Percentiles rank a stretch among this genome's conserved stretches.
These are phyloP conservation scores for Carlito syrichta DNA, from an alignment of 2,113 vertebrate genomes.

Conservation along the genomic window DNA sequence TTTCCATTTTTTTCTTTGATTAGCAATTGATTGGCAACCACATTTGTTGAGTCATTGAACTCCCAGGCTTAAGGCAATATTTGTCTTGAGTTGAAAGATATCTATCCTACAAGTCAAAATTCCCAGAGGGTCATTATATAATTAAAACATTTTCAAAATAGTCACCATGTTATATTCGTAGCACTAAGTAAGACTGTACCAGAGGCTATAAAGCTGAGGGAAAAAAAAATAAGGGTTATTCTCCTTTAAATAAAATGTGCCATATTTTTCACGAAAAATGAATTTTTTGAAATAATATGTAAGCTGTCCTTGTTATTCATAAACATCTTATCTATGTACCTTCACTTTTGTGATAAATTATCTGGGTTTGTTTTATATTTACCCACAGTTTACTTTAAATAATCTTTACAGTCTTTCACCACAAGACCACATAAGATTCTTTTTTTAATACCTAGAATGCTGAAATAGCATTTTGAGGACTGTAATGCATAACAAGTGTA, in stretches of 20 bases:
- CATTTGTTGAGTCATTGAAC: background rate
- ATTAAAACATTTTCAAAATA: conserved; percentile 63
- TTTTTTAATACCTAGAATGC: conserved; percentile 87
- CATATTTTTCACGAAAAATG: conserved; percentile 74
- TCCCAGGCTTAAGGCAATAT: background rate
- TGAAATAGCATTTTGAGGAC: conserved; percentile 86
- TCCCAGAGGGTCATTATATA: conserved; percentile 4
- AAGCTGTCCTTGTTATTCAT: conserved; percentile 84
- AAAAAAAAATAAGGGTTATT: conserved; percentile 59
- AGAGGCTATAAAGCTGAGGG: conserved; percentile 30
- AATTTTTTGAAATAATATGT: conserved; percentile 80
- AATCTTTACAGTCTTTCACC: conserved; percentile 86
- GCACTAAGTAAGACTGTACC: conserved; percentile 4
- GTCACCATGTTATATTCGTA: conserved; percentile 47
- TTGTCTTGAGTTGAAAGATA: background rate
- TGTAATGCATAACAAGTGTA: conserved; percentile 87
- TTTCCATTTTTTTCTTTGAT: background rate
- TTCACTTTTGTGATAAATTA: conserved; percentile 87
- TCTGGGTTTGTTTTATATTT: conserved; percentile 86
- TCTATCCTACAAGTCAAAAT: conserved; percentile 27
- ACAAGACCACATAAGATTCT: conserved; percentile 85
- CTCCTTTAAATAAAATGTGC: conserved; percentile 79
- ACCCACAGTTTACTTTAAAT: conserved; percentile 87
- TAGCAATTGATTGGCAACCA: background rate
- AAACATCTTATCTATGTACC: conserved; percentile 86